phyloP scores from a whole-genome alignment of 2,888 invertebrate species.

The Melanostoma scalare region DNA sequence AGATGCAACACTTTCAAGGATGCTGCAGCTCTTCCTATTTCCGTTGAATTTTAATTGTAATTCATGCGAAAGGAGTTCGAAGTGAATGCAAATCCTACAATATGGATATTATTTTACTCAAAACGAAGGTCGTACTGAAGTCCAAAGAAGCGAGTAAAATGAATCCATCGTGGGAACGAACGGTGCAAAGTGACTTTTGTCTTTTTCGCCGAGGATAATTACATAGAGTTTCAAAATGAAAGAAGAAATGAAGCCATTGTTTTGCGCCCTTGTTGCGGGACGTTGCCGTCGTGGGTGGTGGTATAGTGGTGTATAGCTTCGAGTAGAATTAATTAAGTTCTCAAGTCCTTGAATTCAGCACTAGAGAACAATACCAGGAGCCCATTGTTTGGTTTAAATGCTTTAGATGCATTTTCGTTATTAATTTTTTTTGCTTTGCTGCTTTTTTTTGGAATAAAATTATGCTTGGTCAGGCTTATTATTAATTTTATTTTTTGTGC shows the following conservation, averaged over 20 bases:
- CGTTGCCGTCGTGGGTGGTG: too few species aligned
- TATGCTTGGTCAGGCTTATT: constrained; percentile 1
- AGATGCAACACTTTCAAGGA: constrained; percentile 55
- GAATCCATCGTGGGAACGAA: constrained; percentile 57
- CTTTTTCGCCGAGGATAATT: constrained; percentile 48
- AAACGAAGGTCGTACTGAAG: constrained; percentile 54
- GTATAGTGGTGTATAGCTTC: not conserved
- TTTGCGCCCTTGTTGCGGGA: constrained; percentile 7
- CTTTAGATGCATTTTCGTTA: constrained; percentile 5
- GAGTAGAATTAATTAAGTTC: constrained; percentile 60
- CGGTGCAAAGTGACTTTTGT: constrained; percentile 63
- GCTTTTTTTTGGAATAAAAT: too few species aligned
- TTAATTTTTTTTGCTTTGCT: too few species aligned
- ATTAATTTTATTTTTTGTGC: not conserved
- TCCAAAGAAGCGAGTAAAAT: constrained; percentile 2
- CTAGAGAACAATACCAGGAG: constrained; percentile 12
- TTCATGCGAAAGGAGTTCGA: constrained; percentile 64
- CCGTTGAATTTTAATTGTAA: constrained; percentile 63
- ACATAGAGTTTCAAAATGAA: constrained; percentile 43
- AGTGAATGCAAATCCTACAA: constrained; percentile 62
- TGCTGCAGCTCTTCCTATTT: constrained; percentile 26
- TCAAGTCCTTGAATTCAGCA: constrained; percentile 31
- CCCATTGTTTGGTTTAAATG: constrained; percentile 36
- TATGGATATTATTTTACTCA: constrained; percentile 50
- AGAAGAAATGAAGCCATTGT: constrained; percentile 45